Evolutionary conservation across 2,797 vertebrate genomes (phyloP).

Genomic region (Xiphophorus birchmanni): DNA sequence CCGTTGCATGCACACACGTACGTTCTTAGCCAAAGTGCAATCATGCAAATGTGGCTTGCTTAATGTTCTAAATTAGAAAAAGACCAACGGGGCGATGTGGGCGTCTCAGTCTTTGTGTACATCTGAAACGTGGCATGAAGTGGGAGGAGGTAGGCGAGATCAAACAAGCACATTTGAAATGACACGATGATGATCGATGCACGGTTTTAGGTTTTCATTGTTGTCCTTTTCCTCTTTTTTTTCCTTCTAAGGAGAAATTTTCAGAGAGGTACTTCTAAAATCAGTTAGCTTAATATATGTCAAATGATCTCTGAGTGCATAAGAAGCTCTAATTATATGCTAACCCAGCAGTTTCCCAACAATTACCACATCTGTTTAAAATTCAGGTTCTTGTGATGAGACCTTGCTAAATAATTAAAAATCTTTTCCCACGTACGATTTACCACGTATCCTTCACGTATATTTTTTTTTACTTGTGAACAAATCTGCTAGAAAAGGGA

Average conservation of each 20-base stretch:
- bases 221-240: neutral
- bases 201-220: neutral
- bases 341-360: neutral
- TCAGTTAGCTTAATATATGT: neutral
- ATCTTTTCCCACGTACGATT: neutral
- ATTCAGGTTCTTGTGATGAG: neutral
- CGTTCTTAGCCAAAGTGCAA: constrained; percentile 21
- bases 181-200: neutral
- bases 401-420: neutral
- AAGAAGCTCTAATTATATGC: neutral
- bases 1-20: neutral
- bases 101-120: constrained; percentile 7
- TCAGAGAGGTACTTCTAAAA: neutral
- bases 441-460: neutral
- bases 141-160: constrained; percentile 18
- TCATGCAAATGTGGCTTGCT: constrained; percentile 39
- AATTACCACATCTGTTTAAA: neutral
- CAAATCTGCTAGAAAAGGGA: neutral
- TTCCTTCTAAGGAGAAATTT: neutral
- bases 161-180: neutral
- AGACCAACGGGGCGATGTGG: constrained; percentile 17
- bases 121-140: constrained; percentile 21
- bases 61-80: constrained; percentile 38
- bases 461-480: neutral
- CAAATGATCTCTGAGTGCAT: neutral